Evolutionary conservation across 2,888 invertebrate species (phyloP), one percentile per base, ranked within the genome.

Genomic region (Teinopalpus imperialis): DNA sequence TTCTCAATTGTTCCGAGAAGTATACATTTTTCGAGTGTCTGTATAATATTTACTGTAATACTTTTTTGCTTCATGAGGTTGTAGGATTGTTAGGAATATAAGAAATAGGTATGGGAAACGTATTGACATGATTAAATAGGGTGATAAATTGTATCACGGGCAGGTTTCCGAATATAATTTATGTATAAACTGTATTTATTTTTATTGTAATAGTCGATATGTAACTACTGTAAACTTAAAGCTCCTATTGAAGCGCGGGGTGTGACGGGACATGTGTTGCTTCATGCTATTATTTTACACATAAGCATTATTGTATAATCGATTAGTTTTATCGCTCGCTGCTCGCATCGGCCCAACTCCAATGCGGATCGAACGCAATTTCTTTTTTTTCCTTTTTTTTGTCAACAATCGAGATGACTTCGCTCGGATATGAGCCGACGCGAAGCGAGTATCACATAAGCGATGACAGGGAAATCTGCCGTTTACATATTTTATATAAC

Each of bases 21-120:
- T 61, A 67, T 74, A 75, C 56, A 73, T 73, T 78, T 71, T 76
- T 74, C 59, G 62, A 74, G 74, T 78, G 74, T 74, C 76, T 81
- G 74, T 83, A 75, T 80, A 74, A 79, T 79, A 74, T 75, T 74
- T 69, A 79, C 69, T 78, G 66, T 79, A 81, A 83, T 86, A 85
- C 86, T 86, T 86, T 86, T 81, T 72, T 86, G 86, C 86, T 86
- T 86, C 86, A 86, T 86, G 85, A 78, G 66, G 71, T 83, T 68
- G 77, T 81, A 81, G 78, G 77, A 77, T 74, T 72, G 77, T 81
- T 85, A 85, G 82, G 73, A 74, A 63, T 79, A 63, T 82, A 81
- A 76, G 73, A 72, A 70, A 76, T 85, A 83, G 81, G 75, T 81
- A 80, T 74, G 76, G 76, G 67, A 73, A 68, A 71, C 66, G 69